Percentiles rank a stretch among this genome's conserved stretches.
These are phyloP conservation scores for Phyllotreta striolata DNA, from an alignment of 2,888 invertebrate genomes.

Conservation along the genomic window DNA sequence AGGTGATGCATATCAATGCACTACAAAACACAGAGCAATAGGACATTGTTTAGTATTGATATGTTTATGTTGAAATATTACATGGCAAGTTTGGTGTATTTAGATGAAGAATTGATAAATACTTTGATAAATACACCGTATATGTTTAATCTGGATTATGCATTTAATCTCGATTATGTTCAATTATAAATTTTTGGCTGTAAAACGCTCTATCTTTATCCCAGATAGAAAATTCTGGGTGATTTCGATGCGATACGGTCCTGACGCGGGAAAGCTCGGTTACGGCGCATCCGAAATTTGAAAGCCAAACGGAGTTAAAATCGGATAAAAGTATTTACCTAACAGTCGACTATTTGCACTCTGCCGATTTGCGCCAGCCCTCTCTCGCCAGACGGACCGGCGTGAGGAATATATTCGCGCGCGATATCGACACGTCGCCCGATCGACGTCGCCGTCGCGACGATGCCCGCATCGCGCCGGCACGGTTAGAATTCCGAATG, in stretches of 20 bases:
- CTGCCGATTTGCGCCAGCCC: slow-evolving; percentile 22
- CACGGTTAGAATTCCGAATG: background rate
- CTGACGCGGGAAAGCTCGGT: slow-evolving; percentile 23
- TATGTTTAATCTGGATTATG: too few relatives aligned
- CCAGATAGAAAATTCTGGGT: too few relatives aligned
- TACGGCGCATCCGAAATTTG: slow-evolving; percentile 39
- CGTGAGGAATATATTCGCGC: slow-evolving; percentile 19
- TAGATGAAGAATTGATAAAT: too few relatives aligned
- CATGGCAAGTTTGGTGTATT: too few relatives aligned
- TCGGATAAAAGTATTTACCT: slow-evolving; percentile 42
- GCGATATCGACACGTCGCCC: slow-evolving; percentile 22
- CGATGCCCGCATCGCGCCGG: slow-evolving; percentile 1
- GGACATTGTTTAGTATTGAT: slow-evolving; percentile 1
- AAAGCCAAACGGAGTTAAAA: slow-evolving; percentile 41
- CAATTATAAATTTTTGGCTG: too few relatives aligned
- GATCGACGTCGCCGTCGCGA: slow-evolving; percentile 4
- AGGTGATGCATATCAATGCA: background rate
- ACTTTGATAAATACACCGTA: too few relatives aligned
- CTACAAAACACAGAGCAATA: background rate
- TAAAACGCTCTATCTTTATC: too few relatives aligned
- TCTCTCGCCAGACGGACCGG: slow-evolving; percentile 16
- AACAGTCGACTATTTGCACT: slow-evolving; percentile 39
- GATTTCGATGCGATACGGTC: too few relatives aligned
- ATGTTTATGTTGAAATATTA: background rate
- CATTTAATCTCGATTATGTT: too few relatives aligned